Percentiles rank a stretch among this genome's conserved stretches.
These are phyloP conservation scores for Desmophyllum pertusum DNA, from an alignment of 92 coral and sea anemone genomes.

Conservation along the genomic window DNA sequence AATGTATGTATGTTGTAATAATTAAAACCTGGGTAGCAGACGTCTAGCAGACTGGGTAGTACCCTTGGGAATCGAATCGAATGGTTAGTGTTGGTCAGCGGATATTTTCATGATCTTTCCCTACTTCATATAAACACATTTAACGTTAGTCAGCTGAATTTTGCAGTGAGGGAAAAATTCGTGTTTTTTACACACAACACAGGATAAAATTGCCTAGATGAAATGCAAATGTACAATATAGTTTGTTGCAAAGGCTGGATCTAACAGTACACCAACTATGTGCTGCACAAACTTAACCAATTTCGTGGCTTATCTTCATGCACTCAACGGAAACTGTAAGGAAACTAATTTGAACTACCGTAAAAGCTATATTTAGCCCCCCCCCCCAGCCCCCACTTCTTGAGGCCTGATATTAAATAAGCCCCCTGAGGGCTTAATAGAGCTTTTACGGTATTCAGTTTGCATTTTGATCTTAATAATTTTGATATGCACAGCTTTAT, in stretches of 20 bases:
- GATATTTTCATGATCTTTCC: neutral
- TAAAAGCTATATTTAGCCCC: too few relatives aligned
- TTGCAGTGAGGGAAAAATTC: neutral
- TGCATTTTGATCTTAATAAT: neutral
- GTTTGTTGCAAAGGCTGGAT: neutral
- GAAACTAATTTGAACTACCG: neutral
- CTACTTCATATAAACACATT: neutral
- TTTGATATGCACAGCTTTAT: neutral
- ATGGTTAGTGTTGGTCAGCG: neutral
- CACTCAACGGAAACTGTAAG: conserved; percentile 45
- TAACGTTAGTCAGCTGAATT: too few relatives aligned
- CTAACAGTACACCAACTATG: neutral
- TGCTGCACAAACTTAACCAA: neutral
- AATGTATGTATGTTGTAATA: neutral
- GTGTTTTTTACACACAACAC: neutral
- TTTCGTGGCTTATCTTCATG: conserved; percentile 36
- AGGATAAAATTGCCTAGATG: neutral
- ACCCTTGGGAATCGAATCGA: neutral
- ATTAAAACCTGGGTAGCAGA: too few relatives aligned
- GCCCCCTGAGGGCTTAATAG: too few relatives aligned
- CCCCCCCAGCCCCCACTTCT: too few relatives aligned
- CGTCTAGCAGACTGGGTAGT: neutral
- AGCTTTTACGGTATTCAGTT: too few relatives aligned
- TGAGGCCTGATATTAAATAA: too few relatives aligned
- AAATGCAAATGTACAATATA: neutral